Conservation (phyloP, 2,113 vertebrate species). For the Ammodramus savannarum region DNA sequence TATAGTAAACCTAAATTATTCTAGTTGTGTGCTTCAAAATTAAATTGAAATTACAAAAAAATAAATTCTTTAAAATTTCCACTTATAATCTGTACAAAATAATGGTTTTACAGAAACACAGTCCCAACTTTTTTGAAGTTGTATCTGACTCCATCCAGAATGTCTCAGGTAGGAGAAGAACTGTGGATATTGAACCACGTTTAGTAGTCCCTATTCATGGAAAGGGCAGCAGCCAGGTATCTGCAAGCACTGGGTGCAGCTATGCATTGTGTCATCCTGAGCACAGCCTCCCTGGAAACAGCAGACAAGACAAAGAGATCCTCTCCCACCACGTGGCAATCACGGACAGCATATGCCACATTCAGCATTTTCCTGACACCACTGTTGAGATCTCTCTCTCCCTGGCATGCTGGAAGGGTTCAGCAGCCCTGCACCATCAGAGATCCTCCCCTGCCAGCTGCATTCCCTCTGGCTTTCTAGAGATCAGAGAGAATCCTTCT, state of each 20-base stretch:
- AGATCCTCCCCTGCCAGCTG: background rate
- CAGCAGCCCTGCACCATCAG: background rate
- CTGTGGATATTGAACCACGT: background rate
- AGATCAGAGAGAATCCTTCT: background rate
- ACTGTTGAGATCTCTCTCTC: background rate
- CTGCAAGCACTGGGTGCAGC: background rate
- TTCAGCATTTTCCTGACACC: background rate
- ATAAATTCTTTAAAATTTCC: background rate
- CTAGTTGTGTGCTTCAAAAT: background rate
- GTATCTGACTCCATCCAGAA: background rate
- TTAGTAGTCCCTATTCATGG: background rate
- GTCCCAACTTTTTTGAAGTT: background rate
- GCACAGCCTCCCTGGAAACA: background rate
- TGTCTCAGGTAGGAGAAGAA: background rate
- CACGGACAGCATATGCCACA: fast-evolving
- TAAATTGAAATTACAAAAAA: background rate
- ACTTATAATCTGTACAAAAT: background rate
- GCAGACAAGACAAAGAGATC: background rate
- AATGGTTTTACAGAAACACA: background rate
- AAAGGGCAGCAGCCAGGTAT: background rate
- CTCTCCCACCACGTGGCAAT: no score
- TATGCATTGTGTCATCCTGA: background rate
- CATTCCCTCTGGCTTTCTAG: background rate
- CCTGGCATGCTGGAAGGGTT: background rate
- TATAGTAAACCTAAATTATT: background rate